phyloP scores from a whole-genome alignment of 2,113 vertebrate species.

The Heteronetta atricapilla region DNA sequence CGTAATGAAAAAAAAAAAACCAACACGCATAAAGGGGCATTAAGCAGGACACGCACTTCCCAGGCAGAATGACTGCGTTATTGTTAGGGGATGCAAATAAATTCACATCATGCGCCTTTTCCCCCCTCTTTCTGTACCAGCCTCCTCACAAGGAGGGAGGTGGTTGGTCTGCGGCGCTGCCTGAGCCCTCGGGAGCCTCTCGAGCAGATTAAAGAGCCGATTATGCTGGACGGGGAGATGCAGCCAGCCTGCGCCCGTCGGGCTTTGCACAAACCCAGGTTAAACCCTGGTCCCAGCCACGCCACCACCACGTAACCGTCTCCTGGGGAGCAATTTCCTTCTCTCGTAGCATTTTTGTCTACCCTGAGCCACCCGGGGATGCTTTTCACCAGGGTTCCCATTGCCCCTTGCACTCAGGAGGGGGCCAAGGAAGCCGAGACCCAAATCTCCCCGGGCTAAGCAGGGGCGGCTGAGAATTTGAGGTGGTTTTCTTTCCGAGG shows the following conservation, averaged over 20 bases:
- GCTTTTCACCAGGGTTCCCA: neutral
- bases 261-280: neutral
- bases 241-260: neutral
- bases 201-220: neutral
- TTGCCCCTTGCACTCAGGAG: neutral
- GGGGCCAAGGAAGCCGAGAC: too few relatives aligned
- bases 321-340: neutral
- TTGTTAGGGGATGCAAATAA: slow-evolving; percentile 54
- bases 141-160: neutral
- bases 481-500: too few relatives aligned
- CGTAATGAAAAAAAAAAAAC: neutral
- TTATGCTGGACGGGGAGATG: neutral
- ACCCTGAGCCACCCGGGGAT: neutral
- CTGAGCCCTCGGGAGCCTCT: neutral
- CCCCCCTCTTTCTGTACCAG: neutral
- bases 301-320: rapidly evolving
- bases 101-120: slow-evolving; percentile 21
- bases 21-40: neutral
- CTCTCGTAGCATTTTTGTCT: neutral
- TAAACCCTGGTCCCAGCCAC: neutral
- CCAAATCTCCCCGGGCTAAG: too few relatives aligned
- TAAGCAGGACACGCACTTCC: neutral
- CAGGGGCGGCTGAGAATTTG: too few relatives aligned
- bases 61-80: slow-evolving; percentile 7
- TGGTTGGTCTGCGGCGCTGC: neutral